phyloP scores from a whole-genome alignment of 2,888 invertebrate species.

The Hyles lineata region DNA sequence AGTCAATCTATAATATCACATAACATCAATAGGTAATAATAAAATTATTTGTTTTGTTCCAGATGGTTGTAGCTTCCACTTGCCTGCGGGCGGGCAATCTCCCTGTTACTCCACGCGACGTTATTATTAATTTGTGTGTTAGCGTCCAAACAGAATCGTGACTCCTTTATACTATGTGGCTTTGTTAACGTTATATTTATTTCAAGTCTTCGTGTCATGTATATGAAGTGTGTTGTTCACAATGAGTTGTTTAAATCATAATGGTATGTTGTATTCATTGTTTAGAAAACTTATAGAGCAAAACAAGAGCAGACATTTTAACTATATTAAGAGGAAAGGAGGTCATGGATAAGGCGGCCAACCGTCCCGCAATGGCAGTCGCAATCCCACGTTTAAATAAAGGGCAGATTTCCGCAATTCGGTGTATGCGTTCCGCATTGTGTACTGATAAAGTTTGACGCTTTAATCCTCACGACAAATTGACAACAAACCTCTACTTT shows the following conservation, averaged over 20 bases:
- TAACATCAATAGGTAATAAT: neutral
- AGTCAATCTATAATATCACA: neutral
- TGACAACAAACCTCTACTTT: no score
- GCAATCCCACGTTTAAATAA: no score
- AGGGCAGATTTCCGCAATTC: no score
- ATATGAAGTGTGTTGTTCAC: neutral
- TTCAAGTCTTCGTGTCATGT: neutral
- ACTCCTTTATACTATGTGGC: neutral
- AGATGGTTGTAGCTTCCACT: slow-evolving; percentile 20
- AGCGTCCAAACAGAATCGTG: neutral
- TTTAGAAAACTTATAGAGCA: neutral
- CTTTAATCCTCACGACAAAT: no score
- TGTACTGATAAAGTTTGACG: no score
- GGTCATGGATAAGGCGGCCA: no score
- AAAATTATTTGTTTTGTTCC: neutral
- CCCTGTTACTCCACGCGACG: neutral
- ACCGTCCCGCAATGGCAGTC: no score
- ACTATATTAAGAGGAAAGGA: no score
- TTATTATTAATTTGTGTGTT: slow-evolving; percentile 34
- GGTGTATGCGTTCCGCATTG: no score
- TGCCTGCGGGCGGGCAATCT: slow-evolving; percentile 21
- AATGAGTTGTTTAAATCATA: neutral
- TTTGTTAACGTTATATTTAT: neutral
- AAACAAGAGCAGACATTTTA: no score
- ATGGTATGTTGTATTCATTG: neutral